Base-by-base conservation (phyloP, 2,888 invertebrate genomes). In the Agrotis segetum region DNA sequence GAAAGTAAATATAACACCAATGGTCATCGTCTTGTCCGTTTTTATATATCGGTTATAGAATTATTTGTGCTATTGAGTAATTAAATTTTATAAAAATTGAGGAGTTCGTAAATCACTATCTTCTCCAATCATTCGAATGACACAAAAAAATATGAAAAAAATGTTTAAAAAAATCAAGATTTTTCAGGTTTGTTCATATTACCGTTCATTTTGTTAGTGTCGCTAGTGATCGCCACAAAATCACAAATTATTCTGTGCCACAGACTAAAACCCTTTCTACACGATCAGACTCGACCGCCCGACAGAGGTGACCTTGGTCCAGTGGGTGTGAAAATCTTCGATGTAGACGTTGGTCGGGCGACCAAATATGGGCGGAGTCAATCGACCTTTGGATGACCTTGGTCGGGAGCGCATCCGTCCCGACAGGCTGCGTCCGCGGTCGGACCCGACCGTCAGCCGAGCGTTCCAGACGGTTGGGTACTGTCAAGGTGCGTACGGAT, bases 141-240 rank as follows among this genome's bases (percentile, higher is more conserved):
- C 82, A 82, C 75, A 84, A 88, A 83, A 74, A 87, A 88, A 83
- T 47, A 74, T 82, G 83, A 87, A 81, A 81, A 83, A 82, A 78
- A 77, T 66, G 77, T 79, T 21, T 24, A 24, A 78, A 85, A 83
- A 85, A 85, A 76, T 82, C 78, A 72, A 77, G 75, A 79, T 76
- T 80, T 80, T 80, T 53, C 47, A 67, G 60, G 65, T 55, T 53
- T 73, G 84, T 77, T 87, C 85, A 80, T 81, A 85, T 88, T 81
- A 77, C 56, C 53, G 75, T 66, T 58, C 60, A 53, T 34, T 46
- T 71, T 50, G 40, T 69, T 65, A 82, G 61, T 77, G 65, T 81
- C 69, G 78, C 74, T 81, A 56, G n/a, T 7, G 56, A 13, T 29
- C n/a, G 24, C n/a, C n/a, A 19, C 3, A 17, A 78, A 46, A 60